Conservation (phyloP, 2,113 vertebrate species). For the Madoqua kirkii region DNA sequence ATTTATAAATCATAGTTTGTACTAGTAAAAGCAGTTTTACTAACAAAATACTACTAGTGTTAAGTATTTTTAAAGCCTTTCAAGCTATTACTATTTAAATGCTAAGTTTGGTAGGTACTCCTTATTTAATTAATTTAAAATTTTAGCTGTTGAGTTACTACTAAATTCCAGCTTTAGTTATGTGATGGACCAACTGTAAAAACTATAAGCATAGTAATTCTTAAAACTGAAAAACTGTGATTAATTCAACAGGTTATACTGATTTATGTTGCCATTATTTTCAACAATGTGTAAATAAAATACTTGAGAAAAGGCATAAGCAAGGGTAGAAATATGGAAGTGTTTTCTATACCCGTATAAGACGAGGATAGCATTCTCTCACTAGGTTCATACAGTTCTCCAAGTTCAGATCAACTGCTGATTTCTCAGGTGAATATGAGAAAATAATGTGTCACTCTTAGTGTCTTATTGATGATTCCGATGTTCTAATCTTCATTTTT, state of each 20-base stretch:
- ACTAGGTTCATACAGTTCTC: not conserved
- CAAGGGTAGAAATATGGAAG: not conserved
- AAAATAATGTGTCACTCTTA: not conserved
- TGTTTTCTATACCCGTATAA: not conserved
- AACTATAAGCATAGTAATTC: not conserved
- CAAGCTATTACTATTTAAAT: not conserved
- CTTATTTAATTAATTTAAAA: not conserved
- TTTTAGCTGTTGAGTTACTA: not conserved
- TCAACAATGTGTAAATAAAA: not conserved
- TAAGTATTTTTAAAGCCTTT: not conserved
- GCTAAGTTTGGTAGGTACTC: not conserved
- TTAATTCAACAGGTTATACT: not conserved
- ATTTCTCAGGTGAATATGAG: not conserved
- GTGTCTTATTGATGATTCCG: not conserved
- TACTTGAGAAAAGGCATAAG: not conserved
- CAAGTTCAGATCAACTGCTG: not conserved
- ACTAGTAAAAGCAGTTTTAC: not conserved
- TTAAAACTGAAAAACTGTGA: constrained; percentile 18
- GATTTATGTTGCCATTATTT: not conserved
- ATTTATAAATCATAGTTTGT: not conserved
- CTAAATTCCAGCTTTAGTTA: not conserved
- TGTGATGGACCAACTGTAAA: constrained; percentile 1
- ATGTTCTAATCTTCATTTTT: not conserved
- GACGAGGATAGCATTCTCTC: not conserved
- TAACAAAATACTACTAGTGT: not conserved